Base-by-base conservation (phyloP, 2,113 vertebrate genomes). In the Anarhynchus alexandrinus region DNA sequence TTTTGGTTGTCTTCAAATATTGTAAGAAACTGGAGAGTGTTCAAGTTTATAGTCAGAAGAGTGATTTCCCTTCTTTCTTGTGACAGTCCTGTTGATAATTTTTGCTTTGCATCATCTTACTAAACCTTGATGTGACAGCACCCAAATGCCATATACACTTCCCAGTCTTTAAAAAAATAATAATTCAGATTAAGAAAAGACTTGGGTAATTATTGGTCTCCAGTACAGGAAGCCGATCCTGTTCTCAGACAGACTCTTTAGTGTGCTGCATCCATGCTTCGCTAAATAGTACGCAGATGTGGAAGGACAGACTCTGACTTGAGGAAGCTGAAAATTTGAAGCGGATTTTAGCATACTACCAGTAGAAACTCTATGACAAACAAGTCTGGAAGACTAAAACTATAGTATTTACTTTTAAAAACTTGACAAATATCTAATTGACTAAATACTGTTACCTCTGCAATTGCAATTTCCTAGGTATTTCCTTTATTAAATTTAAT, bases 271-370 rank as follows among this genome's bases (percentile, higher is more conserved):
- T 64, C 66, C 1, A 2, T 42, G 32, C 51, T 81, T 77, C 4
- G 10, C 69, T 62, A 65, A 74, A 54, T 12, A 59, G 27, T 16
- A 14, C 0, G 0, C 0, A 5, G 12, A 38, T 42, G 43, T 36
- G 61, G 64, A 97, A 84, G 55, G 65, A 59, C 65, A 69, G 61
- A 61, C 54, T 57, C 25, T 54, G 62, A 61, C 34, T 61, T 55
- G 72, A 7, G 8, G 45, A 92, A 90, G 5, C 29, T 86, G 52
- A 18, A 34, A 81, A 47, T 64, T 20, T 55, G 58, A 66, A 82
- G 29, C 82, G 47, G 13, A 15, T 73, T 92, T 81, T 67, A 64
- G 21, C 12, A 12, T 14, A 32, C 14, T 43, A 47, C 15, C 5
- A 42, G 23, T 34, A 34, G 61, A 85, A 62, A 32, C 58, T 15